phyloP scores from a whole-genome alignment of 2,113 vertebrate species.

The Chiloscyllium plagiosum region DNA sequence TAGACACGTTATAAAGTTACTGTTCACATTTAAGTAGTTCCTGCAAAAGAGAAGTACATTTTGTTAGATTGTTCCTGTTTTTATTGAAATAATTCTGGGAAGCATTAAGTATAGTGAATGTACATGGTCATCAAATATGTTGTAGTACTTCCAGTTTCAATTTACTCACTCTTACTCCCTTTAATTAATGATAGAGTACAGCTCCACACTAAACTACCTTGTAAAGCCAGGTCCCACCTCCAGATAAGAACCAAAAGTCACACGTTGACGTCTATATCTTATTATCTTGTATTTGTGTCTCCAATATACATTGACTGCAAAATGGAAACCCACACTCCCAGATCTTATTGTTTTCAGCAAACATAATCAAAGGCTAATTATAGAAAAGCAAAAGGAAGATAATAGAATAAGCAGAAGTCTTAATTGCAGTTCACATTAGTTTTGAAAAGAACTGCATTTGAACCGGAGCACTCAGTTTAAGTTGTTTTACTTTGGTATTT shows the following conservation, averaged over 20 bases:
- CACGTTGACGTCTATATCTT: no score
- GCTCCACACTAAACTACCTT: neutral
- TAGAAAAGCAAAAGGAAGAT: neutral
- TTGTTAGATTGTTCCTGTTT: neutral
- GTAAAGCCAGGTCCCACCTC: neutral
- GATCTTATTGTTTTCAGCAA: neutral
- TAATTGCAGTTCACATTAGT: neutral
- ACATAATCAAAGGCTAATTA: neutral
- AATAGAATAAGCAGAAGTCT: neutral
- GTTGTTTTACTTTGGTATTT: neutral
- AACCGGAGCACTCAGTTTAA: neutral
- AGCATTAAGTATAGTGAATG: neutral
- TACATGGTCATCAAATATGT: neutral
- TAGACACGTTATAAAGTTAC: conserved; percentile 51
- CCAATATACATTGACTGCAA: neutral
- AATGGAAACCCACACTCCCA: neutral
- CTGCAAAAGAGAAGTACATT: conserved; percentile 45
- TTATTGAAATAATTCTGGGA: neutral
- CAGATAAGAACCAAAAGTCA: neutral
- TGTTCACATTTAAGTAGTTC: conserved; percentile 52
- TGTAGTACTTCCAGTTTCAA: neutral
- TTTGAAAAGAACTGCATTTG: neutral
- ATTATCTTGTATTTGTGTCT: neutral
- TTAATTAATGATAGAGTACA: neutral
- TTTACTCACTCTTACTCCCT: neutral